These are phyloP conservation scores for Drosophila seguyi DNA, from an alignment of 1,140 invertebrate genomes.

Conservation along the genomic window DNA sequence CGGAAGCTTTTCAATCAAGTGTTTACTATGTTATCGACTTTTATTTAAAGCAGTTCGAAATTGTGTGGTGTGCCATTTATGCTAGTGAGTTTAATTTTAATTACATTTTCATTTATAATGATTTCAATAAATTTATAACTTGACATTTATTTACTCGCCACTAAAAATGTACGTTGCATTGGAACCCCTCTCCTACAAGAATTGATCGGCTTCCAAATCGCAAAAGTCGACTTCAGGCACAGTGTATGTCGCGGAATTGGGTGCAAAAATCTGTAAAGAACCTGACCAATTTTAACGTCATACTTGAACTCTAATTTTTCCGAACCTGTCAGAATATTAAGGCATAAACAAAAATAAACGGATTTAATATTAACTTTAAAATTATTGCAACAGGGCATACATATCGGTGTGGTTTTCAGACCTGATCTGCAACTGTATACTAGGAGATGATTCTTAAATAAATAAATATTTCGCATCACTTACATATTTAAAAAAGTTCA, in stretches of 20 bases:
- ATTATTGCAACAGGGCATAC: too few relatives aligned
- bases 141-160: background rate
- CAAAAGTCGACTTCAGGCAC: background rate
- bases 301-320: too few relatives aligned
- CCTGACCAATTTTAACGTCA: too few relatives aligned
- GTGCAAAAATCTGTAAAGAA: background rate
- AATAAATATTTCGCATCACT: too few relatives aligned
- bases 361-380: too few relatives aligned
- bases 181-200: background rate
- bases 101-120: background rate
- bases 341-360: too few relatives aligned
- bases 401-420: too few relatives aligned
- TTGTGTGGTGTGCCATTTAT: background rate
- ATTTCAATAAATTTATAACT: background rate
- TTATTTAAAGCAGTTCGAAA: conserved; percentile 13
- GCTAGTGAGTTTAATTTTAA: background rate
- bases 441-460: too few relatives aligned
- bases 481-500: too few relatives aligned
- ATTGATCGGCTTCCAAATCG: background rate
- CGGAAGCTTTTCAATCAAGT: too few relatives aligned
- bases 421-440: too few relatives aligned
- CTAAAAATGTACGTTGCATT: background rate
- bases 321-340: too few relatives aligned
- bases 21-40: background rate
- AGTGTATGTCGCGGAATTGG: background rate